phyloP scores from a whole-genome alignment of 2,888 invertebrate species.

The Dicyrtoma fusca region DNA sequence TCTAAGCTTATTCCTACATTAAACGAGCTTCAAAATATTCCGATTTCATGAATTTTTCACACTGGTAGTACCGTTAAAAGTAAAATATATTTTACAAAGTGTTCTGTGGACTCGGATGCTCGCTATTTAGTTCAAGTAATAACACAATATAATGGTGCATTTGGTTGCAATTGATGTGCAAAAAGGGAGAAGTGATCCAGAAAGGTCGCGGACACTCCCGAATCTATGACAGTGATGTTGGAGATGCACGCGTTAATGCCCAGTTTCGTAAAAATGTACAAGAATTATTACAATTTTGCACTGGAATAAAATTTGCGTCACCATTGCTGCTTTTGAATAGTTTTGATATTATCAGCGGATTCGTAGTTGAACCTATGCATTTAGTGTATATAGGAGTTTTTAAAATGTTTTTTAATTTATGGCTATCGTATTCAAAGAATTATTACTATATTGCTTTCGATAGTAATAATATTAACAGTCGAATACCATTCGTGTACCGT shows the following conservation, averaged over 20 bases:
- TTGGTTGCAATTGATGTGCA: slow-evolving; percentile 37
- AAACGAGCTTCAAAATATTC: not conserved
- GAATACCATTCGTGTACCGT: not conserved
- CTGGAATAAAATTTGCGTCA: slow-evolving; percentile 36
- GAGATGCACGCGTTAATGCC: no score
- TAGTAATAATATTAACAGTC: not conserved
- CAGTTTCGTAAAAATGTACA: no score
- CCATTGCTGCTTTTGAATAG: slow-evolving; percentile 20
- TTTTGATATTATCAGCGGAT: slow-evolving; percentile 42
- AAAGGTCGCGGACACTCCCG: not conserved
- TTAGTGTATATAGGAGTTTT: slow-evolving; percentile 34
- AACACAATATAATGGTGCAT: slow-evolving; percentile 38
- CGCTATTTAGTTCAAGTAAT: slow-evolving; percentile 34
- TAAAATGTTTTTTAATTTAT: slow-evolving; percentile 32
- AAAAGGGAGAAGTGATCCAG: slow-evolving; percentile 4
- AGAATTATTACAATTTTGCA: no score
- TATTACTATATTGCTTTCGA: slow-evolving; percentile 35
- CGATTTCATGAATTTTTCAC: not conserved
- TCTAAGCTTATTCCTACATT: not conserved
- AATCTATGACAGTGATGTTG: not conserved
- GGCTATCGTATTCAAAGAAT: slow-evolving; percentile 21
- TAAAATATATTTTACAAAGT: slow-evolving; percentile 14
- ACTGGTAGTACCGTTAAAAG: not conserved
- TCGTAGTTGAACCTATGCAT: slow-evolving; percentile 42
- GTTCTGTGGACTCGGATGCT: slow-evolving; percentile 33